Percentiles rank a stretch among this genome's conserved stretches.
Evolutionary conservation across 2,797 vertebrate genomes (phyloP).

Genomic region (Brachyrhaphis roseni): DNA sequence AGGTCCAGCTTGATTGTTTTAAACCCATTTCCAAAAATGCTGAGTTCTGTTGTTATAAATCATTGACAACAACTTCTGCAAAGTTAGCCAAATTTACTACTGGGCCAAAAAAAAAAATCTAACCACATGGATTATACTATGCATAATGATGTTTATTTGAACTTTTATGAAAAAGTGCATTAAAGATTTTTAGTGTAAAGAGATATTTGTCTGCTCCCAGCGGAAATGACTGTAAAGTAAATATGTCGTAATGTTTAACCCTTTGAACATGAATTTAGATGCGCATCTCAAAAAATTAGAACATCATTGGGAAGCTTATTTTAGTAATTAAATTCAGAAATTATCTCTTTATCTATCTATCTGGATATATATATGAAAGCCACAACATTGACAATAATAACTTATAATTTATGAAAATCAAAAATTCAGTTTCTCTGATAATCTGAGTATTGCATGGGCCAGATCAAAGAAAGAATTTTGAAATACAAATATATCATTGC

Average conservation of each 20-base stretch:
- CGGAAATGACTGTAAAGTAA: background rate
- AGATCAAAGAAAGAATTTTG: background rate
- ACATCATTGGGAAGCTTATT: background rate
- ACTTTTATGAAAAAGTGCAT: background rate
- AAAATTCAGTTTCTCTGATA: background rate
- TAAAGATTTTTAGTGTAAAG: background rate
- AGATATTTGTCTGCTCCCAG: background rate
- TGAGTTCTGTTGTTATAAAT: background rate
- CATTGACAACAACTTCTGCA: background rate
- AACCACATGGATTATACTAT: background rate
- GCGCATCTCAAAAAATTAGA: background rate
- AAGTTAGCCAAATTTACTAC: conserved; percentile 3
- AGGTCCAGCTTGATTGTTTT: conserved; percentile 12
- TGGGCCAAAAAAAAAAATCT: background rate
- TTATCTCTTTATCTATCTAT: background rate
- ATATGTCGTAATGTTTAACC: background rate
- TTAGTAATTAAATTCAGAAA: background rate
- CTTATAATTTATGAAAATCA: background rate
- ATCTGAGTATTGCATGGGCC: background rate
- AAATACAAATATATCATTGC: background rate
- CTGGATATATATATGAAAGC: too few species aligned
- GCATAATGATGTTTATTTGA: background rate
- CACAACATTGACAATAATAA: background rate
- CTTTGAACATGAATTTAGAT: background rate
- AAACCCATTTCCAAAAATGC: conserved; percentile 8